A percentile compares a stretch with the other conserved stretches of the same genome.
Evolutionary conservation across 2,888 invertebrate genomes (phyloP).

Genomic region (Drosophila nr. perissopoda): DNA sequence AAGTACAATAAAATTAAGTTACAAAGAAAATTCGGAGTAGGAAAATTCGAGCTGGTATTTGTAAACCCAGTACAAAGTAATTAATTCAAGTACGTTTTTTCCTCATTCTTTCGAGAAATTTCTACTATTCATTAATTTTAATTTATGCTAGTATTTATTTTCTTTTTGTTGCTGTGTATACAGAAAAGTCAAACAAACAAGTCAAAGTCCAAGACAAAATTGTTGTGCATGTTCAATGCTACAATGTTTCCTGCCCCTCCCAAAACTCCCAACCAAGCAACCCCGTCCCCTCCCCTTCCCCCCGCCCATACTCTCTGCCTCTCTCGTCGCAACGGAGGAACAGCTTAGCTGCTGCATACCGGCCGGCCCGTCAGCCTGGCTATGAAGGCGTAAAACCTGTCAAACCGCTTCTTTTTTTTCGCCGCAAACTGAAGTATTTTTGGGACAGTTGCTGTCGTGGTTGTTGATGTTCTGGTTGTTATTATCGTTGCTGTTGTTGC

Average conservation of each 20-base stretch:
- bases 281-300: background rate
- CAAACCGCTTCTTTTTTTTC: conserved; percentile 65
- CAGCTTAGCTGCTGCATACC: conserved; percentile 59
- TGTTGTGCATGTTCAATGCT: conserved; percentile 68
- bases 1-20: background rate
- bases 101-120: background rate
- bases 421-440: conserved; percentile 55
- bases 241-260: conserved; percentile 48
- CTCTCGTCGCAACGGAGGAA: conserved; percentile 32
- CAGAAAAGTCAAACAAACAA: conserved; percentile 49
- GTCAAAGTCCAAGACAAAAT: conserved; percentile 73
- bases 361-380: conserved; percentile 59
- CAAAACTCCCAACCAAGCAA: background rate
- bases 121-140: background rate
- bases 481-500: conserved; percentile 23
- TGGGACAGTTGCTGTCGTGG: conserved; percentile 53
- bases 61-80: background rate
- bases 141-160: background rate
- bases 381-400: conserved; percentile 61
- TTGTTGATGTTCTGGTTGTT: conserved; percentile 18
- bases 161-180: background rate
- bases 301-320: background rate
- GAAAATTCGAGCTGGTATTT: background rate
- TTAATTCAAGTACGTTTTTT: background rate
- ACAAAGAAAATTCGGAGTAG: background rate